These are phyloP conservation scores for Pseudoips prasinana DNA, from an alignment of 2,888 invertebrate genomes.

Conservation along the genomic window DNA sequence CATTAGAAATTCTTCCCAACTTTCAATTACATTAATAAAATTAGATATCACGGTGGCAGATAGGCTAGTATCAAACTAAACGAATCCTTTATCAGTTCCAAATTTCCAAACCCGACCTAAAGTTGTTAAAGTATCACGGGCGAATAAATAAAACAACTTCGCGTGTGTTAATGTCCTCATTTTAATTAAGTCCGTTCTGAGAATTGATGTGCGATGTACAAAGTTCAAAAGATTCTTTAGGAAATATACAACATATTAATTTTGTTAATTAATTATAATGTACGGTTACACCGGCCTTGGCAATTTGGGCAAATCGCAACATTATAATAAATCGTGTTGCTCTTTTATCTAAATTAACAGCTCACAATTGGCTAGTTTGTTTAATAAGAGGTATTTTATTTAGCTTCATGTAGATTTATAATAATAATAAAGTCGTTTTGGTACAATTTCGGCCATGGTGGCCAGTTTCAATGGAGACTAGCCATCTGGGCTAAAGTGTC, in stretches of 20 bases:
- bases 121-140: slow-evolving; percentile 59
- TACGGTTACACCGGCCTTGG: slow-evolving; percentile 18
- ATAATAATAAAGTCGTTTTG: too few relatives aligned
- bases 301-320: slow-evolving; percentile 14
- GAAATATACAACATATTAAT: slow-evolving; percentile 39
- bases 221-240: slow-evolving; percentile 34
- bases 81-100: slow-evolving; percentile 51
- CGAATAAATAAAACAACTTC: slow-evolving; percentile 56
- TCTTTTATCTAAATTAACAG: slow-evolving; percentile 19
- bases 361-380: slow-evolving; percentile 18
- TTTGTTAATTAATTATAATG: slow-evolving; percentile 44
- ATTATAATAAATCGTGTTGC: slow-evolving; percentile 4
- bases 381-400: slow-evolving; percentile 24
- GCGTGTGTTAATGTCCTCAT: slow-evolving; percentile 42
- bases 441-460: too few relatives aligned
- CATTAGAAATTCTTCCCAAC: slow-evolving; percentile 62
- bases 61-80: slow-evolving; percentile 33
- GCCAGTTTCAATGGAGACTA: too few relatives aligned
- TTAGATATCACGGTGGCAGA: slow-evolving; percentile 50
- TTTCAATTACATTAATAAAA: too few relatives aligned
- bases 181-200: slow-evolving; percentile 43
- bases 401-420: too few relatives aligned
- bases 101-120: slow-evolving; percentile 48
- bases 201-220: slow-evolving; percentile 33
- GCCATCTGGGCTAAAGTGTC: too few relatives aligned